phyloP scores from a whole-genome alignment of 2,888 invertebrate species.

The Tenodera sinensis region DNA sequence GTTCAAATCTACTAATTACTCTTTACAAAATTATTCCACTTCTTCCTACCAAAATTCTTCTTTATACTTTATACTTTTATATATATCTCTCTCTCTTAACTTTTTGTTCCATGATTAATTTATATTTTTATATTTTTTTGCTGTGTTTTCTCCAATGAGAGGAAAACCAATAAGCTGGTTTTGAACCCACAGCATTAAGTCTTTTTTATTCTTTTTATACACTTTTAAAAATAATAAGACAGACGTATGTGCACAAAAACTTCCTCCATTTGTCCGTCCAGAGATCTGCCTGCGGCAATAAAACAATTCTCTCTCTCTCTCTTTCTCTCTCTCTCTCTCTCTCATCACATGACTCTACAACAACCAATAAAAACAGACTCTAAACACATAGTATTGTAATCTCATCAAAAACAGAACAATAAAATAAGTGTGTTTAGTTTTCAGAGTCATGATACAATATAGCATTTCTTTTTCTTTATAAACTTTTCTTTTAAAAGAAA shows the following conservation, averaged over 20 bases:
- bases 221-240: slow-evolving; percentile 25
- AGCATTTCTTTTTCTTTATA: slow-evolving; percentile 23
- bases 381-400: slow-evolving; percentile 18
- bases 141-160: slow-evolving; percentile 11
- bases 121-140: slow-evolving; percentile 6
- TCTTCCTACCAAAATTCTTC: slow-evolving; percentile 29
- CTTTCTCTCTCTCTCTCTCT: not conserved
- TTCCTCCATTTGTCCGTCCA: not conserved
- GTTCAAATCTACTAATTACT: not conserved
- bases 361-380: not conserved
- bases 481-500: slow-evolving; percentile 28
- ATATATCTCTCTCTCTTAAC: slow-evolving; percentile 8
- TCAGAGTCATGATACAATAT: slow-evolving; percentile 30
- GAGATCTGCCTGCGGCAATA: slow-evolving; percentile 23
- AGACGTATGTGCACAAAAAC: slow-evolving; percentile 16
- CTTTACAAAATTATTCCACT: not conserved
- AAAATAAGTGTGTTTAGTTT: slow-evolving; percentile 24
- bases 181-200: slow-evolving; percentile 15
- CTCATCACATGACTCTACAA: slow-evolving; percentile 4
- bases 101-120: slow-evolving; percentile 22
- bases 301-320: not conserved
- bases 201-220: slow-evolving; percentile 21
- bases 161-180: not conserved
- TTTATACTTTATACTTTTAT: slow-evolving; percentile 29
- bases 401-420: slow-evolving; percentile 26